Evolutionary conservation across 2,113 vertebrate species (phyloP), one percentile per base, ranked within the genome.

Genomic region (Ceyx melanurus): DNA sequence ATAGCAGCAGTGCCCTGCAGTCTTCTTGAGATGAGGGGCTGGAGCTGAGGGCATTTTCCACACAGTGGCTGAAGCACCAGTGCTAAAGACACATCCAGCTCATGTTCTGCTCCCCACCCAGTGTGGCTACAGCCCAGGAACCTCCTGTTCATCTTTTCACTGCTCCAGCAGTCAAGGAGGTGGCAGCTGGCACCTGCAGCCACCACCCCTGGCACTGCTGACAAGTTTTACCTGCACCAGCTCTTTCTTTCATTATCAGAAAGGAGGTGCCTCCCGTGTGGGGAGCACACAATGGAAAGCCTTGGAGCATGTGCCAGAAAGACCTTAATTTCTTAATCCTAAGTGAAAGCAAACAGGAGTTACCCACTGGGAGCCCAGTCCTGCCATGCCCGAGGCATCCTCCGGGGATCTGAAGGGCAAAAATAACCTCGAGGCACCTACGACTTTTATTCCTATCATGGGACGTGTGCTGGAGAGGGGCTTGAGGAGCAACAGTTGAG

Each of bases 11-110:
- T 6, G 53, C 37, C 60, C 31, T 3, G 11, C 6, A 37, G 37
- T 37, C 37, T 37, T 10, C 37, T 37, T 37, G 4, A 37, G 37
- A 4, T 37, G 4, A 37, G 37, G 25, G 31, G 72, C 53, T 53
- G 65, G n/a, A 76, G 54, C 37, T 0, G 0, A 53, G 53, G 6
- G 43, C 33, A 73, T 20, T 13, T 26, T 35, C 45, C 28, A 23
- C 23, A 7, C 28, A 33, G 33, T 0, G 2, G 53, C 51, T 4
- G 40, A 58, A 74, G 50, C 2, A 2, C 17, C 35, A 0, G 0
- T 16, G 67, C 71, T 54, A 4, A 22, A 40, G 43, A 19, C 0
- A 0, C 0, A 18, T 50, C 54, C 2, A 5, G 16, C 29, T 67
- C 8, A 12, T 3, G 19, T 10, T 73, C 19, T 56, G 56, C 25